Evolutionary conservation across 1,140 invertebrate species (phyloP), one percentile per base, ranked within the genome.

Genomic region (Pachypsylla venusta): DNA sequence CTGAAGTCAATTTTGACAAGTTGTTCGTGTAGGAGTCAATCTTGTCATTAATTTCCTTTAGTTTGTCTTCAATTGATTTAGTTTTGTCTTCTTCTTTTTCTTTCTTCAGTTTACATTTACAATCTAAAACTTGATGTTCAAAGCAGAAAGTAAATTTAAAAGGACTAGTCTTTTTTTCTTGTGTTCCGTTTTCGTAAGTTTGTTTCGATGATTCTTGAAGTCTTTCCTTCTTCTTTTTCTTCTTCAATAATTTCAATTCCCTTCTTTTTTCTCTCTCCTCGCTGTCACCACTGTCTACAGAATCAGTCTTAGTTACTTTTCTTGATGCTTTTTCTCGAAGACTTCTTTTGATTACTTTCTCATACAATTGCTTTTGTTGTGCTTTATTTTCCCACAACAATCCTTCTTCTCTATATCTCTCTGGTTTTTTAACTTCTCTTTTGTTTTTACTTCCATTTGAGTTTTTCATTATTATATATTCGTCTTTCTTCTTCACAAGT

Each of bases 51-150:
- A 48, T 5, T 19, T 48, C 7, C 22, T 48, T 48, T 22, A 48
- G 42, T n/a, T n/a, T 48, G n/a, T 4, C 22, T 5, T 48, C 42
- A 4, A 48, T n/a, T n/a, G n/a, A n/a, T n/a, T n/a, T n/a, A 19
- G 16, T 22, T 3, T 48, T 48, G 7, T 48, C 42, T n/a, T 35
- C 30, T 48, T 48, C 42, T 19, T 48, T 48, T 22, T 48, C 42
- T n/a, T 48, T 48, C 42, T 48, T 48, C n/a, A 22, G n/a, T 48
- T 48, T 48, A 22, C 42, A 48, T n/a, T 48, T 48, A 22, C 42
- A 48, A 22, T 48, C 42, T 22, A 48, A 19, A 4, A 48, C 42
- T 3, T 4, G 16, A 22, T 48, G 42, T 19, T 48, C 42, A 19
- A 19, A 19, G 42, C 42, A 48, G 42, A 48, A 48, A 19, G 16